These are phyloP conservation scores for Panulirus ornatus DNA, from an alignment of 1,140 invertebrate genomes.

Conservation along the genomic window DNA sequence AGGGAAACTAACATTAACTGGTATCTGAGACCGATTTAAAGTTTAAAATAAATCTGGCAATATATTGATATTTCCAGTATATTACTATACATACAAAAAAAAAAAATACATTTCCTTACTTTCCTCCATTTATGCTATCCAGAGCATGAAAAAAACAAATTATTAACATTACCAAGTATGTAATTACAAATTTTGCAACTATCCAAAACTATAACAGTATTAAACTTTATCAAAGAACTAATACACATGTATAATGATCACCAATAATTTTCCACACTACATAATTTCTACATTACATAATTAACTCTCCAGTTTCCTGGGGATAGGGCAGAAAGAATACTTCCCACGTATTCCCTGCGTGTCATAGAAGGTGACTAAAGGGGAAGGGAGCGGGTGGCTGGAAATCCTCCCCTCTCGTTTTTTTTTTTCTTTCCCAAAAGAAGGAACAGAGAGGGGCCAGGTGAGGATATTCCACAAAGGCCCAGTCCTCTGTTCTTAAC, in stretches of 20 bases:
- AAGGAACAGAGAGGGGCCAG: too few relatives aligned
- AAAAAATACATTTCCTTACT: conserved; percentile 41
- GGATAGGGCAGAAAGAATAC: too few relatives aligned
- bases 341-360: too few relatives aligned
- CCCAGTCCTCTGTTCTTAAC: too few relatives aligned
- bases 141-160: conserved; percentile 34
- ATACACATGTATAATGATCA: background rate
- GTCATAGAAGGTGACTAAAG: too few relatives aligned
- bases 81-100: background rate
- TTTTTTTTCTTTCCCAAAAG: too few relatives aligned
- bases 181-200: background rate
- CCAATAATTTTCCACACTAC: conserved; percentile 46
- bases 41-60: conserved; percentile 61
- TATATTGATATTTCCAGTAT: background rate
- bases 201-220: background rate
- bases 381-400: too few relatives aligned
- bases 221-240: background rate
- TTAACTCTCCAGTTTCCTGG: too few relatives aligned
- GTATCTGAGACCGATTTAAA: background rate
- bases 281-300: too few relatives aligned
- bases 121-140: conserved; percentile 57
- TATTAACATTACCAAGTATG: conserved; percentile 6
- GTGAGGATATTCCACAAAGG: too few relatives aligned
- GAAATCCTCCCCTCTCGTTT: too few relatives aligned
- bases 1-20: background rate